phyloP scores from a whole-genome alignment of 2,888 invertebrate species.

The Ophion obscuratus region DNA sequence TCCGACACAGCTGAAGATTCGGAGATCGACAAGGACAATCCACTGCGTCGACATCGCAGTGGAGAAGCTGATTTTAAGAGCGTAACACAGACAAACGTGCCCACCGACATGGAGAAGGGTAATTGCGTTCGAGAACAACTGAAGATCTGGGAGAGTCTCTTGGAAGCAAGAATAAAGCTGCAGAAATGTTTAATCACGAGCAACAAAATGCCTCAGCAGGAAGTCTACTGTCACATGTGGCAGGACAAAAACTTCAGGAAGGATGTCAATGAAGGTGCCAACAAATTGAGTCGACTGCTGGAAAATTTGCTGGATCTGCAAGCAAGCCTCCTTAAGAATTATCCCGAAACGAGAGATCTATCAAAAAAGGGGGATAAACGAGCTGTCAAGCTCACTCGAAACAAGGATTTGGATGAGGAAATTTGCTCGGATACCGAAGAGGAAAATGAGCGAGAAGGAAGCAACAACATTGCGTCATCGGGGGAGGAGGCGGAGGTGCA shows the following conservation, averaged over 20 bases:
- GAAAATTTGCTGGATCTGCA: slow-evolving; percentile 88
- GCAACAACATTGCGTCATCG: slow-evolving; percentile 58
- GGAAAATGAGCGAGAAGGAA: slow-evolving; percentile 81
- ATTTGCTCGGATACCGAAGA: slow-evolving; percentile 87
- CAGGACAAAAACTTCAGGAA: slow-evolving; percentile 85
- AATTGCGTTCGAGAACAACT: slow-evolving; percentile 89
- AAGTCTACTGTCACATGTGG: slow-evolving; percentile 85
- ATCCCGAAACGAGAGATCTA: slow-evolving; percentile 88
- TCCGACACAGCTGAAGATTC: slow-evolving; percentile 78
- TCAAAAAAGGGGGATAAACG: slow-evolving; percentile 74
- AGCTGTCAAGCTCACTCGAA: slow-evolving; percentile 77
- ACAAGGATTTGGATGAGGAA: slow-evolving; percentile 85
- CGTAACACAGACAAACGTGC: slow-evolving; percentile 85
- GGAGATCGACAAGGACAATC: slow-evolving; percentile 75
- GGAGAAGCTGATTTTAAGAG: slow-evolving; percentile 85
- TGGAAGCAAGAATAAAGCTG: slow-evolving; percentile 94
- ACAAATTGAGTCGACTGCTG: slow-evolving; percentile 86
- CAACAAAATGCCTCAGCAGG: slow-evolving; percentile 91
- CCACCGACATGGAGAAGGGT: slow-evolving; percentile 88
- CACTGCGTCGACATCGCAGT: slow-evolving; percentile 11
- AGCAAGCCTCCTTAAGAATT: slow-evolving; percentile 86
- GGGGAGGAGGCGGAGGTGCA: slow-evolving; percentile 85
- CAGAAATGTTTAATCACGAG: slow-evolving; percentile 91
- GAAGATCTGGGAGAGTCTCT: slow-evolving; percentile 92
- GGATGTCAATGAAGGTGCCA: slow-evolving; percentile 85